phyloP scores from a whole-genome alignment of 2,797 vertebrate genomes.

The Cryptoprocta ferox region DNA sequence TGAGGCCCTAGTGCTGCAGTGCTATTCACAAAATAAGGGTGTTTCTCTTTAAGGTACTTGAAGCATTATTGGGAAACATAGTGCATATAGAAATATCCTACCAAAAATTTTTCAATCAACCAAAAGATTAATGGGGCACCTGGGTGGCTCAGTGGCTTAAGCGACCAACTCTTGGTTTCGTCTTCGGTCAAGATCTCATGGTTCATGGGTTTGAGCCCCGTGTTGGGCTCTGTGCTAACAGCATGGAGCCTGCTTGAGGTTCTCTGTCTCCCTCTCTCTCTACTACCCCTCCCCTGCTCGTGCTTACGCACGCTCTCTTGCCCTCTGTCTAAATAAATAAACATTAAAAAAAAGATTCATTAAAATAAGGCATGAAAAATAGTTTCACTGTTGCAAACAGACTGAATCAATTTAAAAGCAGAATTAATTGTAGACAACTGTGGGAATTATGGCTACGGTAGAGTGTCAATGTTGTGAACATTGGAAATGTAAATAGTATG shows the following conservation, averaged over 20 bases:
- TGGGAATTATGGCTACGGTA: neutral
- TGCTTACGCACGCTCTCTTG: fast-evolving
- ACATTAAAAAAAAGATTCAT: too few relatives aligned
- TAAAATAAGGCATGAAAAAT: neutral
- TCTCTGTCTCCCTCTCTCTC: too few relatives aligned
- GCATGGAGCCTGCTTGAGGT: too few relatives aligned
- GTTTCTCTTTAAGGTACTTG: neutral
- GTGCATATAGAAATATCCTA: neutral
- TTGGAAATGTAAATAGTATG: neutral
- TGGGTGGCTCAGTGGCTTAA: too few relatives aligned
- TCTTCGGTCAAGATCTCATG: too few relatives aligned
- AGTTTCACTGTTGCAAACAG: neutral
- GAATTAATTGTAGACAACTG: neutral
- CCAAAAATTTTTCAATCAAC: neutral
- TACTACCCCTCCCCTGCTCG: too few relatives aligned
- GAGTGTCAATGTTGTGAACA: neutral
- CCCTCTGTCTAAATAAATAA: too few relatives aligned
- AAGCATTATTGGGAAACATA: neutral
- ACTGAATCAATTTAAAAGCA: neutral
- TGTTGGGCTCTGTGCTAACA: too few relatives aligned
- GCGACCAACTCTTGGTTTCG: too few relatives aligned
- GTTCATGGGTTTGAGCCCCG: too few relatives aligned
- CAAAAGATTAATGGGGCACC: neutral
- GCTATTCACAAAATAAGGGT: neutral
- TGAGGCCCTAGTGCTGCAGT: neutral